These are phyloP conservation scores for Chaetodon auriga DNA, from an alignment of 2,113 vertebrate species.

Conservation along the genomic window DNA sequence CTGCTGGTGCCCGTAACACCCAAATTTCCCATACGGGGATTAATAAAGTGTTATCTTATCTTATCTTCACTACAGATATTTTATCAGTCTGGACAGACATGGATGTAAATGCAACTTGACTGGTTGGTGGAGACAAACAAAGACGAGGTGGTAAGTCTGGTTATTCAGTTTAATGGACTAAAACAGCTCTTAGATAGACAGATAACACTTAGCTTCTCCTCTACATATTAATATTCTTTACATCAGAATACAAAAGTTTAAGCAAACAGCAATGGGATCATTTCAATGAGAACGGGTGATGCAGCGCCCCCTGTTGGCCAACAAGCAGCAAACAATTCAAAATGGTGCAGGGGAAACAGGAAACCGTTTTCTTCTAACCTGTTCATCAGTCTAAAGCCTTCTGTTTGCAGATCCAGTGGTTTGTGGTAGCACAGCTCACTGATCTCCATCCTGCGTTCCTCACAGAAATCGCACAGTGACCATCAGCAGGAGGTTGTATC, in stretches of 20 bases:
- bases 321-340: background rate
- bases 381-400: background rate
- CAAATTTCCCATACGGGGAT: no score
- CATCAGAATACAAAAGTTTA: background rate
- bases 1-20: no score
- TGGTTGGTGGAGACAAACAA: no score
- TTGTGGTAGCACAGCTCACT: background rate
- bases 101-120: no score
- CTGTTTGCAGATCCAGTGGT: slow-evolving; percentile 17
- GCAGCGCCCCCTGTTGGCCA: slow-evolving; percentile 9
- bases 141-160: no score
- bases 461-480: slow-evolving; percentile 28
- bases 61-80: no score
- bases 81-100: no score
- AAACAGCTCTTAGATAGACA: no score
- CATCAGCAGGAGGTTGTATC: background rate
- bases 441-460: fast-evolving
- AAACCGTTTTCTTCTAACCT: no score
- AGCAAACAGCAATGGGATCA: background rate
- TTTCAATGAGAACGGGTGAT: background rate
- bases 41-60: no score
- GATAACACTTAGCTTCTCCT: background rate
- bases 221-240: background rate
- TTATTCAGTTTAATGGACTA: no score
- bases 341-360: no score